Base-by-base conservation (phyloP, 2,113 vertebrate species). In the Cathartes aura region DNA sequence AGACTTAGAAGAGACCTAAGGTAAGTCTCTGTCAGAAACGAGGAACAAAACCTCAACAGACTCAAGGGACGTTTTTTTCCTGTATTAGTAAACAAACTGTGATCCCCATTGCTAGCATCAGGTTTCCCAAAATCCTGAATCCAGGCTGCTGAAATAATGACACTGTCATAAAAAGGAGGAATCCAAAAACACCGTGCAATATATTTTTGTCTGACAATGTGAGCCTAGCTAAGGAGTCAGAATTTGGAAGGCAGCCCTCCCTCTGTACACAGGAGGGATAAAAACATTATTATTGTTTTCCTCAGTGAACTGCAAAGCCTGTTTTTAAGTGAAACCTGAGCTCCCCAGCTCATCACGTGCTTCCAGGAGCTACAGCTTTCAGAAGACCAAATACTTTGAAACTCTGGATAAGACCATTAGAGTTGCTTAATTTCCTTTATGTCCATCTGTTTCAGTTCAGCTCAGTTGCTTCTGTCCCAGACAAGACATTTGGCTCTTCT, bases 391-490 rank as follows among this genome's bases (percentile, higher is more conserved):
- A 91, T 79, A 82, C 93, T 95, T 94, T 82, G 81, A 93, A 96
- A 95, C 95, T 94, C 95, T 82, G 87, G 62, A 76, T 97, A 93
- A 96, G 87, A 94, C 96, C 94, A 96, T 97, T 96, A 95, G 94
- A 93, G 93, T 95, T 95, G 95, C 83, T 96, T 97, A 94, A 96
- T 97, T 97, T 97, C 97, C 96, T 97, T 97, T 95, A 94, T 62
- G 84, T 91, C 95, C 89, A 92, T 97, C 95, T 96, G 94, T 96
- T 97, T 95, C 94, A 72, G 93, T 96, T 97, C 96, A 96, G 94
- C 87, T 97, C 84, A 12, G 93, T 95, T 93, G 87, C 94, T 96
- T 95, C 95, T 96, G 93, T 96, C 96, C 96, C 91, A 96, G 96
- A 82, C 95, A 96, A 95, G 96, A 94, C 94, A 96, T 97, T 97